Percentiles rank a stretch among this genome's conserved stretches.
These are phyloP conservation scores for Threskiornis aethiopicus DNA, from an alignment of 2,797 vertebrate species.

Conservation along the genomic window DNA sequence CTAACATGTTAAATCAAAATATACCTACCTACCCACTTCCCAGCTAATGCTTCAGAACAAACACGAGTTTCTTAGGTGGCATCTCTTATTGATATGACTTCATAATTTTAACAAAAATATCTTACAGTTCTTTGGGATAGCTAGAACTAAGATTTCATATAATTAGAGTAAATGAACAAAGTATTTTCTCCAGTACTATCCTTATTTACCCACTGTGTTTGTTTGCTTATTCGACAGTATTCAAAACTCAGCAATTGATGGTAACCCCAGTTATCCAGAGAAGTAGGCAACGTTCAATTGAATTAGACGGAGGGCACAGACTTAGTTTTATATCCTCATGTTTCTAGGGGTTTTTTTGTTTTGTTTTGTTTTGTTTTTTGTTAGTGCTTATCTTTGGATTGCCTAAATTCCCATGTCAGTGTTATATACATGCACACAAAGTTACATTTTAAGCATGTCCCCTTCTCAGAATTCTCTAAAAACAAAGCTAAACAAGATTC, in stretches of 20 bases:
- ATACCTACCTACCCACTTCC: neutral
- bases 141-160: neutral
- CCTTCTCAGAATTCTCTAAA: neutral
- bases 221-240: neutral
- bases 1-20: neutral
- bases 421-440: neutral
- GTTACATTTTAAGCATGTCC: neutral
- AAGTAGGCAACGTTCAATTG: neutral
- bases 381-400: neutral
- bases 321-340: neutral
- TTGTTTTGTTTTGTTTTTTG: neutral
- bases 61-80: neutral
- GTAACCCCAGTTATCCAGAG: neutral
- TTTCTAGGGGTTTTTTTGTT: neutral
- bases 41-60: neutral
- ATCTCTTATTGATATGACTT: neutral
- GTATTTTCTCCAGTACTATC: neutral
- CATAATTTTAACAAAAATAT: neutral
- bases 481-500: neutral
- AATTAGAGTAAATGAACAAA: neutral
- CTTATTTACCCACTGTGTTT: neutral
- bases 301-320: neutral
- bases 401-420: neutral
- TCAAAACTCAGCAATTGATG: neutral
- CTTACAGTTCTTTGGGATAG: neutral